Percentiles rank a stretch among this genome's conserved stretches.
phyloP scores from a whole-genome alignment of 2,113 vertebrate species.

The Corydoras sp. region DNA sequence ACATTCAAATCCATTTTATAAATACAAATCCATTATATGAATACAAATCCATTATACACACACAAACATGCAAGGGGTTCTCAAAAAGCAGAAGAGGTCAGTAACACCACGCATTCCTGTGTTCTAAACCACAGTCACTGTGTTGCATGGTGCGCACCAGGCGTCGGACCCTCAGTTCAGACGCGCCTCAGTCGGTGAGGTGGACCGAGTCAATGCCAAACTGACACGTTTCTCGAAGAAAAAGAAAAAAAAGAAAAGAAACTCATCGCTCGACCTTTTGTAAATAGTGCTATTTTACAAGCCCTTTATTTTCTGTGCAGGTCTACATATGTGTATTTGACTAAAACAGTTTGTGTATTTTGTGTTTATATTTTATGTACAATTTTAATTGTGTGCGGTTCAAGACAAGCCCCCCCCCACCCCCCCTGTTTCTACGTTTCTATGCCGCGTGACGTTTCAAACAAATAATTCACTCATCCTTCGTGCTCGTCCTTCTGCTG shows the following conservation, averaged over 20 bases:
- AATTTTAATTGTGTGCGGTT: slow-evolving; percentile 50
- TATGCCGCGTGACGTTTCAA: slow-evolving; percentile 65
- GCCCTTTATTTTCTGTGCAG: slow-evolving; percentile 59
- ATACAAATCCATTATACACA: too few relatives aligned
- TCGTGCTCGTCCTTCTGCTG: slow-evolving; percentile 71
- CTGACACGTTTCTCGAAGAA: too few relatives aligned
- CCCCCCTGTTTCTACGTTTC: slow-evolving; percentile 70
- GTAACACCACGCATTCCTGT: background rate
- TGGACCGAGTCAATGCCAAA: too few relatives aligned
- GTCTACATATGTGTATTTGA: slow-evolving; percentile 59
- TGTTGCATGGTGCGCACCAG: too few relatives aligned
- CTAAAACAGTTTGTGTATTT: slow-evolving; percentile 54
- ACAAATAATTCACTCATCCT: slow-evolving; percentile 51
- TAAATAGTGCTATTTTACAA: slow-evolving; percentile 58
- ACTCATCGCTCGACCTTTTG: slow-evolving; percentile 52
- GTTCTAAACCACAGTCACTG: background rate
- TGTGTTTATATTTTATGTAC: slow-evolving; percentile 60
- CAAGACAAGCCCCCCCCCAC: slow-evolving; percentile 59
- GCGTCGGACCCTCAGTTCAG: too few relatives aligned
- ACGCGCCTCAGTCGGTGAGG: too few relatives aligned
- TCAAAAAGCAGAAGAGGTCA: slow-evolving; percentile 30
- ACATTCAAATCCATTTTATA: background rate
- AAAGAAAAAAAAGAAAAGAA: too few relatives aligned
- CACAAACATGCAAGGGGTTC: too few relatives aligned
- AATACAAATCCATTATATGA: too few relatives aligned